A percentile compares a stretch with the other conserved stretches of the same genome.
Evolutionary conservation across 2,888 invertebrate genomes (phyloP).

Genomic region (Deilephila elpenor): DNA sequence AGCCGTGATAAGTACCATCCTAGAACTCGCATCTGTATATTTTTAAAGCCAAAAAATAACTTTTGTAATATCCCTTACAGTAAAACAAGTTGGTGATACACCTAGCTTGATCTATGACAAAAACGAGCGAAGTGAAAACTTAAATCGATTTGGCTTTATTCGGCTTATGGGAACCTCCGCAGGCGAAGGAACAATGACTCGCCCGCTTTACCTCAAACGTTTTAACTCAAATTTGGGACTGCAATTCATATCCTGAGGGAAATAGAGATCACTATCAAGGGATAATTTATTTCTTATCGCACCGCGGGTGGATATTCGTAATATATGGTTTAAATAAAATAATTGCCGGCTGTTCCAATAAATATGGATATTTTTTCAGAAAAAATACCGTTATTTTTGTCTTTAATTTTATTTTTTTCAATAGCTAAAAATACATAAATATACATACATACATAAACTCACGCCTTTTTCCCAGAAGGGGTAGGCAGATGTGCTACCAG

Average conservation of each 20-base stretch:
- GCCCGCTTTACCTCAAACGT: slow-evolving; percentile 24
- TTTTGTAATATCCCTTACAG: neutral
- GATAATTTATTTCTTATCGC: slow-evolving; percentile 10
- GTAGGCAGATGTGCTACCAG: too few species aligned
- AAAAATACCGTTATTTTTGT: too few species aligned
- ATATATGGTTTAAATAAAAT: neutral
- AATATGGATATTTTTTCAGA: neutral
- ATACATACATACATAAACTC: too few species aligned
- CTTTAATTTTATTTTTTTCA: too few species aligned
- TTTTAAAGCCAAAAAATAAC: neutral
- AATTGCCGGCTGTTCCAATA: neutral
- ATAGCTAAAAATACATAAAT: too few species aligned
- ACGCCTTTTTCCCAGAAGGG: too few species aligned
- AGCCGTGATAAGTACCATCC: too few species aligned
- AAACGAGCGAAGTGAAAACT: slow-evolving; percentile 22
- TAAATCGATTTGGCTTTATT: slow-evolving; percentile 27
- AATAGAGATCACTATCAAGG: slow-evolving; percentile 24
- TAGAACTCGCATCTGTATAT: too few species aligned
- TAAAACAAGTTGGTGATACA: neutral
- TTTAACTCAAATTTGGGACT: slow-evolving; percentile 22
- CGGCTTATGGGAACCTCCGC: slow-evolving; percentile 20
- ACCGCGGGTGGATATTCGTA: neutral
- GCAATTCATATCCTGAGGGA: slow-evolving; percentile 20
- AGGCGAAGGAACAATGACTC: slow-evolving; percentile 23
- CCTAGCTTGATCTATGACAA: neutral